These are phyloP conservation scores for Glaucopsyche alexis DNA, from an alignment of 2,888 invertebrate species.

Conservation along the genomic window DNA sequence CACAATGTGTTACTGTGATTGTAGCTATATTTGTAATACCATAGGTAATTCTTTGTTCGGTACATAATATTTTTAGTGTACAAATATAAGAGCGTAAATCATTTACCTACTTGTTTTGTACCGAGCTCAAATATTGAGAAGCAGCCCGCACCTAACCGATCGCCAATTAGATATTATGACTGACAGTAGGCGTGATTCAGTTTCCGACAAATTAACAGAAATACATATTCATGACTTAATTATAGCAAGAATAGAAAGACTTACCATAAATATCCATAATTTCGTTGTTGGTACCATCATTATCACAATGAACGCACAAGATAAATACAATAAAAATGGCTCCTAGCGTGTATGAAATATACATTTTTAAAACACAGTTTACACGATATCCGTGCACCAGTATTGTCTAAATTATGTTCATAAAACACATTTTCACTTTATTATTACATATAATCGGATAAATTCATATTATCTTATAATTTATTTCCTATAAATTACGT, in stretches of 20 bases:
- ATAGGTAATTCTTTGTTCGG: no score
- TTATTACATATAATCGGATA: slow-evolving; percentile 57
- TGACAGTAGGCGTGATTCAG: slow-evolving; percentile 30
- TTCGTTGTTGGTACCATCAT: slow-evolving; percentile 75
- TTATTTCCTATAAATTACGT: slow-evolving; percentile 61
- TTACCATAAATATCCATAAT: slow-evolving; percentile 72
- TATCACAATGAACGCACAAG: slow-evolving; percentile 79
- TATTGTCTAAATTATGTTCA: slow-evolving; percentile 61
- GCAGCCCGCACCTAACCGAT: background rate
- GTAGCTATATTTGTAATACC: no score
- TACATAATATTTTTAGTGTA: no score
- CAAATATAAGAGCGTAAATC: background rate
- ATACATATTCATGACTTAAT: slow-evolving; percentile 2
- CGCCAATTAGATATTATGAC: slow-evolving; percentile 6
- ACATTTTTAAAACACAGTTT: slow-evolving; percentile 66
- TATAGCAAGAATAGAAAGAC: slow-evolving; percentile 43
- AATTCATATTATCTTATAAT: slow-evolving; percentile 62
- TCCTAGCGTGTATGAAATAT: slow-evolving; percentile 73
- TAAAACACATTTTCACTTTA: slow-evolving; percentile 71
- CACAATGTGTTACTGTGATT: no score
- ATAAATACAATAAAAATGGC: slow-evolving; percentile 80
- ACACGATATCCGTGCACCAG: slow-evolving; percentile 61
- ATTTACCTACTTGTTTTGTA: background rate
- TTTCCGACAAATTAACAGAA: background rate
- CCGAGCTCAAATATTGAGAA: background rate